Percentiles rank a stretch among this genome's conserved stretches.
These are phyloP conservation scores for Salvelinus fontinalis DNA, from an alignment of 2,113 vertebrate genomes.

Conservation along the genomic window DNA sequence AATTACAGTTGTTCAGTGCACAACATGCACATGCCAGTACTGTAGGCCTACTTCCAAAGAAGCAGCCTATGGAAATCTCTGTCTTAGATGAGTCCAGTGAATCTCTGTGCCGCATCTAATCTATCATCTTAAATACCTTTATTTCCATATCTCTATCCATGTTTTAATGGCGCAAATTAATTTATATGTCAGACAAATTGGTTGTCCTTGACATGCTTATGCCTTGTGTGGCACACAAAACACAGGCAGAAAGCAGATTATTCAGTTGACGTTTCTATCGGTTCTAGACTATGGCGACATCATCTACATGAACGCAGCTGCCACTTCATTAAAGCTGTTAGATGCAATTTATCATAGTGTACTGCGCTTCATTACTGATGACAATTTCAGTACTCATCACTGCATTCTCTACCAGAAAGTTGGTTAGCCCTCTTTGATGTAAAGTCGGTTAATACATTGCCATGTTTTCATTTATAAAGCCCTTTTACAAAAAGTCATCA, in stretches of 20 bases:
- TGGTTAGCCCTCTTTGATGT: too few relatives aligned
- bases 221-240: slow-evolving; percentile 31
- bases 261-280: too few relatives aligned
- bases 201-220: slow-evolving; percentile 66
- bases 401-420: too few relatives aligned
- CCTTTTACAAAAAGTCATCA: too few relatives aligned
- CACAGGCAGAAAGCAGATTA: neutral
- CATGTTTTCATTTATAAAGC: too few relatives aligned
- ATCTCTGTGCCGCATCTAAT: slow-evolving; percentile 62
- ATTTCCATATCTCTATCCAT: slow-evolving; percentile 65
- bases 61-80: slow-evolving; percentile 25
- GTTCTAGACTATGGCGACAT: too few relatives aligned
- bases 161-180: slow-evolving; percentile 69
- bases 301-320: too few relatives aligned
- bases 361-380: too few relatives aligned
- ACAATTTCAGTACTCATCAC: too few relatives aligned
- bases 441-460: too few relatives aligned
- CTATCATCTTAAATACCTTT: slow-evolving; percentile 77
- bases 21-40: neutral
- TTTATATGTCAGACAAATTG: slow-evolving; percentile 69
- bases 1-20: neutral
- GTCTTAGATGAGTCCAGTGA: slow-evolving; percentile 46
- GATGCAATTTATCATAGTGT: too few relatives aligned
- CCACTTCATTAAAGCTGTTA: too few relatives aligned
- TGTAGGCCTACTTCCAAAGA: neutral